Percentiles rank a stretch among this genome's conserved stretches.
These are phyloP conservation scores for Cremastinae sp. DNA, from an alignment of 2,888 invertebrate genomes.

Conservation along the genomic window DNA sequence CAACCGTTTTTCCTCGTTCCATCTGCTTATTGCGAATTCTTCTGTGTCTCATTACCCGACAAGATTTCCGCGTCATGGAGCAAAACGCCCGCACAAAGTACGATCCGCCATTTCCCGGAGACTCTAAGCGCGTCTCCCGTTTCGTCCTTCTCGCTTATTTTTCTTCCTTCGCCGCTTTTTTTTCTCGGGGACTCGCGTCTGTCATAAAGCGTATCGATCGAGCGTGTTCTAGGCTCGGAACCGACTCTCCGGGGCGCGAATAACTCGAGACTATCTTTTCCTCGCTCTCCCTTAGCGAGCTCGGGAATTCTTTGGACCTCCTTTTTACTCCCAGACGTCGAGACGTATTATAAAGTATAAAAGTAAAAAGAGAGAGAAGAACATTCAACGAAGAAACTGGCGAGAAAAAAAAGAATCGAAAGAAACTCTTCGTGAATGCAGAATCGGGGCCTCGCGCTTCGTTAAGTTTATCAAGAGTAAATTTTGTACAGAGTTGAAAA, in stretches of 20 bases:
- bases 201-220: constrained; percentile 60
- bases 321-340: constrained; percentile 27
- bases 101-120: constrained; percentile 49
- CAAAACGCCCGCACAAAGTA: constrained; percentile 62
- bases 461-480: constrained; percentile 28
- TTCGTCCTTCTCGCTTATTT: constrained; percentile 17
- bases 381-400: background rate
- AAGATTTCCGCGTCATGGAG: constrained; percentile 70
- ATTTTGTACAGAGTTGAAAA: background rate
- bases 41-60: constrained; percentile 72
- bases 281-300: constrained; percentile 25
- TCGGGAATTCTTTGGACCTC: constrained; percentile 45
- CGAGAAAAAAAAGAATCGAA: too few relatives aligned
- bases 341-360: constrained; percentile 52
- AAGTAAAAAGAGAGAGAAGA: constrained; percentile 16
- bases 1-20: constrained; percentile 32
- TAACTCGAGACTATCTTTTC: constrained; percentile 54
- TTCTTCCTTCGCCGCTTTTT: constrained; percentile 25
- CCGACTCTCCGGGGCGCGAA: constrained; percentile 49
- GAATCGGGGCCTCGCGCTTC: constrained; percentile 28
- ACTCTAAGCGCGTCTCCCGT: constrained; percentile 52
- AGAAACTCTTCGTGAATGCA: constrained; percentile 22
- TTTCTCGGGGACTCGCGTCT: constrained; percentile 33
- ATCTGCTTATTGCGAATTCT: constrained; percentile 70
- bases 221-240: constrained; percentile 37